Percentiles rank a stretch among this genome's conserved stretches.
phyloP scores from a whole-genome alignment of 2,888 invertebrate species.

The Cosmia trapezina region DNA sequence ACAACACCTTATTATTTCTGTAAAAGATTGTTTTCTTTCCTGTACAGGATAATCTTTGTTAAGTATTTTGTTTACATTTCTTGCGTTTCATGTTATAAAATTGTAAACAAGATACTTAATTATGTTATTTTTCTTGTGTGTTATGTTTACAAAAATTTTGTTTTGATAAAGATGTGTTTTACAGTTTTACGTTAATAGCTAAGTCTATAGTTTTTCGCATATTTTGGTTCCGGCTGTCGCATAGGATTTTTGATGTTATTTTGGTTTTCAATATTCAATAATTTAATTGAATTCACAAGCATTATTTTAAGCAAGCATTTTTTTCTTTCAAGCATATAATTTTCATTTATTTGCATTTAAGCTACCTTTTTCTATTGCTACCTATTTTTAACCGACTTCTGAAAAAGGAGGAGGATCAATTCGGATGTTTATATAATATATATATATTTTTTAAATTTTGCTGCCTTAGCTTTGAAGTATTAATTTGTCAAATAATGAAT shows the following conservation, averaged over 20 bases:
- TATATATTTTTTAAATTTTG: too few relatives aligned
- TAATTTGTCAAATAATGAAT: too few relatives aligned
- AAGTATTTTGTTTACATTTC: slow-evolving; percentile 5
- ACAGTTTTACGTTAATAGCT: not conserved
- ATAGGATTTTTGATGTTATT: not conserved
- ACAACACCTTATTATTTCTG: not conserved
- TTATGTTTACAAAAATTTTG: not conserved
- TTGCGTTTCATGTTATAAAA: not conserved
- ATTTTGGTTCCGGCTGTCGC: not conserved
- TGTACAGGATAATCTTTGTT: not conserved
- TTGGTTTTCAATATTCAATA: too few relatives aligned
- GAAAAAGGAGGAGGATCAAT: too few relatives aligned
- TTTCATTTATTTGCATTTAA: too few relatives aligned
- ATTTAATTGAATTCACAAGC: too few relatives aligned
- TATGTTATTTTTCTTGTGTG: slow-evolving; percentile 4
- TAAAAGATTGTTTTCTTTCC: not conserved
- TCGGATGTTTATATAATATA: too few relatives aligned
- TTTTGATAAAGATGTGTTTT: not conserved
- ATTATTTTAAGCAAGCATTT: too few relatives aligned
- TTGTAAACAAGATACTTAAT: slow-evolving; percentile 8
- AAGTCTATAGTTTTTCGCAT: not conserved
- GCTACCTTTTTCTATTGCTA: not conserved
- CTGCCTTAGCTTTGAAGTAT: not conserved
- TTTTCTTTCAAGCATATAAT: too few relatives aligned
- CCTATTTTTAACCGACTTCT: too few relatives aligned